Evolutionary conservation across 2,797 vertebrate genomes (phyloP), one percentile per base, ranked within the genome.

Genomic region (Gorsachius magnificus): DNA sequence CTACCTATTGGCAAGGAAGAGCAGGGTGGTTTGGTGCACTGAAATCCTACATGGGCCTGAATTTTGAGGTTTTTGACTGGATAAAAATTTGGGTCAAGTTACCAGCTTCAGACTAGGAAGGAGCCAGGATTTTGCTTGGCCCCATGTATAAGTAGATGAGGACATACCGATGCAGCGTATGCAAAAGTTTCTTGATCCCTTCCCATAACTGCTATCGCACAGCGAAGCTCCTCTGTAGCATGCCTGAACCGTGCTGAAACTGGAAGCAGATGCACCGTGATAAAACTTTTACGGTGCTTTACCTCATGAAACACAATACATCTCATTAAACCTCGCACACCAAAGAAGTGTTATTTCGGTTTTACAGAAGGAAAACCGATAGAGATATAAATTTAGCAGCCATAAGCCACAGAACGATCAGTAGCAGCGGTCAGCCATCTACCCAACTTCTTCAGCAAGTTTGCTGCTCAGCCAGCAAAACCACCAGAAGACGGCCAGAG

Each of bases 221-320:
- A 45, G 72, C 2, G 2, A 43, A 82, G 53, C 43, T 53, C 65
- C 41, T 22, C 48, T 22, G 54, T 3, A 41, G 58, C 15, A 7
- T 2, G 69, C 54, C 84, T 18, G 33, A 77, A 68, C 48, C 31
- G 3, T 5, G 19, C 18, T 12, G 5, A 58, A 93, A 89, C 53
- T 83, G 53, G 89, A 79, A 92, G 82, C 79, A 92, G 92, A 96
- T 79, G 79, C 82, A 61, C 51, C 0, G 3, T 26, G 77, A 76
- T 91, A 88, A 90, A 95, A 95, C 51, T 90, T 94, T 70, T 53
- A 91, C 76, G 76, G 72, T 64, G 64, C 71, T 90, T 91, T 96
- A 91, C 87, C 88, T 88, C 87, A 78, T 86, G 91, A 90, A 95
- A 81, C 72, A 54, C 61, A 89, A 79, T 17, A 11, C 53, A 41